Evolutionary conservation across 2,797 vertebrate species (phyloP).

Genomic region (Sarcoramphus papa): DNA sequence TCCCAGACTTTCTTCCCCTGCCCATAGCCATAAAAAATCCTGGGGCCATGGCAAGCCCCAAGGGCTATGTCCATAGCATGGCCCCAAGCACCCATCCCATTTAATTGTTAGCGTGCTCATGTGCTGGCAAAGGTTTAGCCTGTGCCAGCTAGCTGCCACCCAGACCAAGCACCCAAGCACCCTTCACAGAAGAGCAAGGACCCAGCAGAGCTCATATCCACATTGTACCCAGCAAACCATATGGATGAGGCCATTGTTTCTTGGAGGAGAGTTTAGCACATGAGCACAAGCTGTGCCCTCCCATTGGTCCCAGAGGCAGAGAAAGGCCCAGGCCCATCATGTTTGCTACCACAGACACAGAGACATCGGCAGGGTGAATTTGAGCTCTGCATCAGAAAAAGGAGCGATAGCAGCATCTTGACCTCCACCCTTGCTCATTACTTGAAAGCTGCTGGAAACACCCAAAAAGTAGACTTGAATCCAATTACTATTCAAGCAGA

Average conservation of each 20-base stretch:
- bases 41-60: not conserved
- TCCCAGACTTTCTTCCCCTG: not conserved
- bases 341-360: not conserved
- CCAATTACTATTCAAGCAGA: not conserved
- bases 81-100: not conserved
- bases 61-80: not conserved
- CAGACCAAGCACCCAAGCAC: not conserved
- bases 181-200: not conserved
- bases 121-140: not conserved
- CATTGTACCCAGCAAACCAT: not conserved
- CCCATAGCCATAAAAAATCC: not conserved
- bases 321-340: not conserved
- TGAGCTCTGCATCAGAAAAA: not conserved
- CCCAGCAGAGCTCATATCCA: not conserved
- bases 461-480: not conserved
- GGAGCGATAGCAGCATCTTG: not conserved
- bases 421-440: not conserved
- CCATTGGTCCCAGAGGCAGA: not conserved
- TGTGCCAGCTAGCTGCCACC: not conserved
- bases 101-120: fast-evolving
- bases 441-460: not conserved
- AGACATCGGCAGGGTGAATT: not conserved
- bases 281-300: not conserved
- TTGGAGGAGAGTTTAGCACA: not conserved
- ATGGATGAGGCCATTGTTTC: not conserved